These are phyloP conservation scores for Aramus guarauna DNA, from an alignment of 2,113 vertebrate species.

Conservation along the genomic window DNA sequence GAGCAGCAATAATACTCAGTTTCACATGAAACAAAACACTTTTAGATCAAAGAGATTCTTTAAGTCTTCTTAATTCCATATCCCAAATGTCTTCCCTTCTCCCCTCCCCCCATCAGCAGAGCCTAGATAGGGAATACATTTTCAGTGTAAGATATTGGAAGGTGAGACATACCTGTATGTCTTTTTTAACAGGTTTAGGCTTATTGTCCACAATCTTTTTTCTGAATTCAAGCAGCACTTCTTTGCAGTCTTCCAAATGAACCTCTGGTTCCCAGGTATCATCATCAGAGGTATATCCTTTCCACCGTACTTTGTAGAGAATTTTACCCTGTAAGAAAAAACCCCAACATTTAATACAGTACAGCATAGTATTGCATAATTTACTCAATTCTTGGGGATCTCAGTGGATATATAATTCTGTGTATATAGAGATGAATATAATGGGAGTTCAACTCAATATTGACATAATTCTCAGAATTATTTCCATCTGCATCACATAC, in stretches of 20 bases:
- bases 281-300: constrained; percentile 93
- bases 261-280: constrained; percentile 97
- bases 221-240: constrained; percentile 91
- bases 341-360: neutral
- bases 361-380: neutral
- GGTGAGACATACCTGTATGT: constrained; percentile 66
- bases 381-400: neutral
- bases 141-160: neutral
- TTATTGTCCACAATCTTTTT: constrained; percentile 81
- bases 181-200: constrained; percentile 78
- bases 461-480: neutral
- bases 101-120: neutral
- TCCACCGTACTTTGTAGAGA: constrained; percentile 95
- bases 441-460: neutral
- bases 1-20: neutral
- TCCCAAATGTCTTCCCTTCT: neutral
- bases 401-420: neutral
- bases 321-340: constrained; percentile 80
- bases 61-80: neutral
- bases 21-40: neutral
- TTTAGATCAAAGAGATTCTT: neutral
- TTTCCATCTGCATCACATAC: neutral
- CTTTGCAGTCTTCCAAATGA: constrained; percentile 92
- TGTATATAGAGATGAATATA: neutral
- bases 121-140: neutral